Base-by-base conservation (phyloP, 2,888 invertebrate genomes). In the Melieria picta region DNA sequence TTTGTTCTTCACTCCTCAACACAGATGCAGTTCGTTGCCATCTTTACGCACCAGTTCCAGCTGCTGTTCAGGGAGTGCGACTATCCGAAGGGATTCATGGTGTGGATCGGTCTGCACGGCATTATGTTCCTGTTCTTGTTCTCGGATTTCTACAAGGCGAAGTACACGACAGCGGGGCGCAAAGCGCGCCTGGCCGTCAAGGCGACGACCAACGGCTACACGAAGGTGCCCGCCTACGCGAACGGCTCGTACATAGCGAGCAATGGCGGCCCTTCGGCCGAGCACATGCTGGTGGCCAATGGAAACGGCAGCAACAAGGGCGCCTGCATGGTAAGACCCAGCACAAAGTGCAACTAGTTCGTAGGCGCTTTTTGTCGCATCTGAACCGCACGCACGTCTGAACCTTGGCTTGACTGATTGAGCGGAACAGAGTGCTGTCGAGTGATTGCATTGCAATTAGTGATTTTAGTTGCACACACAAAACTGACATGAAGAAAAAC, bases 51-150 rank as follows among this genome's bases (percentile, higher is more conserved):
- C 88, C 96, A 96, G 86, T 94, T 96, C 89, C 96, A 96, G 86
- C 90, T 97, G 77, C 87, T 97, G 78, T 94, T 96, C 90, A 91
- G 91, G 77, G 94, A 95, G 74, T 98, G 98, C 88, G 91, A 95
- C 85, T 98, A 97, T 88, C 97, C 97, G 7, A 92, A 93, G 80
- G 91, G 92, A 72, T 95, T 96, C 88, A 95, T 95, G 90, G 91
- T 94, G 83, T 98, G 96, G 96, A 98, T 98, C 86, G 96, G 95
- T 61, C 90, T 95, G 80, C 98, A 98, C 88, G 98, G 97, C 72
- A 90, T 97, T 81, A 90, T 98, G 85, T 98, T 98, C 91, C 90
- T 97, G 77, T 93, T 96, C 88, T 91, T 98, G 79, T 98, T 98
- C 90, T 94, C 94, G 55, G 94, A 97, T 88, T 98, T 98, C 89